Percentiles rank a stretch among this genome's conserved stretches.
phyloP scores from a whole-genome alignment of 2,888 invertebrate genomes.

The Xanthia togata region DNA sequence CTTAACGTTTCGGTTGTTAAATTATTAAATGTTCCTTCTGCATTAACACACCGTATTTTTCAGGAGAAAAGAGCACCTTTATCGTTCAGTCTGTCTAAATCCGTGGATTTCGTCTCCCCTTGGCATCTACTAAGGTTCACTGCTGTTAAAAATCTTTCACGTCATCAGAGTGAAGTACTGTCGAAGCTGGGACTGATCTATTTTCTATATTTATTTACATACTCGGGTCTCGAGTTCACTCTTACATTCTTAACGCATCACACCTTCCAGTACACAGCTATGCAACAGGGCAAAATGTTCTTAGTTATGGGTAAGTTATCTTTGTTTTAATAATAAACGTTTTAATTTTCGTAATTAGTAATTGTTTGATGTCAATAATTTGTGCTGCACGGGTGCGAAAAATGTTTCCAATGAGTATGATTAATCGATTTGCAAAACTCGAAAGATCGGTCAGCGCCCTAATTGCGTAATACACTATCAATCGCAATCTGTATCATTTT shows the following conservation, averaged over 20 bases:
- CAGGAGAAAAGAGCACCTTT: slow-evolving; percentile 93
- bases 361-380: slow-evolving; percentile 10
- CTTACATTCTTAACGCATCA: slow-evolving; percentile 98
- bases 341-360: slow-evolving; percentile 19
- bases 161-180: slow-evolving; percentile 92
- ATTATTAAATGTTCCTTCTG: slow-evolving; percentile 23
- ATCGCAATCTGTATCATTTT: no score
- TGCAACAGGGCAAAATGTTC: slow-evolving; percentile 99
- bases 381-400: slow-evolving; percentile 3
- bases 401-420: not conserved
- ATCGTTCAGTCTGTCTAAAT: slow-evolving; percentile 92
- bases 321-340: slow-evolving; percentile 17
- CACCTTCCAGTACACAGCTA: slow-evolving; percentile 96
- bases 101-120: slow-evolving; percentile 88
- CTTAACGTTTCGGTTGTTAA: not conserved
- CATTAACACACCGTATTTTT: slow-evolving; percentile 72
- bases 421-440: slow-evolving; percentile 13
- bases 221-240: slow-evolving; percentile 99
- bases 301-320: slow-evolving; percentile 94
- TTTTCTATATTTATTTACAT: slow-evolving; percentile 97
- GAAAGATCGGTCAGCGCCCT: no score
- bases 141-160: slow-evolving; percentile 92
- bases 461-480: no score
- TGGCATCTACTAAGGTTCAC: slow-evolving; percentile 90
- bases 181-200: slow-evolving; percentile 94